Base-by-base conservation (phyloP, 1,140 invertebrate species). In the Centruroides sculpturatus region DNA sequence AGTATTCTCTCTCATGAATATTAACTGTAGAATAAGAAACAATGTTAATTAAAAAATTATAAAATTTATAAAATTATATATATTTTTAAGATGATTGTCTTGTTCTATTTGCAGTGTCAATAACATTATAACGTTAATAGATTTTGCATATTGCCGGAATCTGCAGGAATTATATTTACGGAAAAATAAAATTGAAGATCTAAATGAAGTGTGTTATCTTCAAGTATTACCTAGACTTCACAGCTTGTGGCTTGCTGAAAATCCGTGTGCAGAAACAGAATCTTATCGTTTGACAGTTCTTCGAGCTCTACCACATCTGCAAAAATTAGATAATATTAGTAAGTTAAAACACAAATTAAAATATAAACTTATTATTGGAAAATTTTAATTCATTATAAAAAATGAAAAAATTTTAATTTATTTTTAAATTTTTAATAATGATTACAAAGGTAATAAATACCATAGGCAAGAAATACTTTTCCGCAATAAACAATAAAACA, bases 101-200 rank as follows among this genome's bases (percentile, higher is more conserved):
- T 41, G 41, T 41, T 41, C 5, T 41, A 6, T 41, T 83, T 84
- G 60, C 79, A 95, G 92, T 77, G 87, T 95, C 53, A 97, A 97
- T 74, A 88, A 89, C 69, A 93, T 97, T 57, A 79, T 79, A 49
- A 84, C 83, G 13, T 75, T 97, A 63, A 79, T 79, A 49, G 87
- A 92, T 72, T 93, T 96, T 74, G 83, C 89, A 72, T 81, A 83
- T 66, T 96, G 92, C 74, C 77, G 75, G 60, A 85, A 88, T 68
- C 78, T 97, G 12, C 84, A 89, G 70, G 92, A 96, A 77, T 75
- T 97, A 59, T 96, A 94, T 77, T 83, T 96, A 61, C 78, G 93
- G 60, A 92, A 92, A 75, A 96, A 96, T 76, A 85, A 89, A 69
- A 93, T 97, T 62, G 72, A 80, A 55, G 83, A 92, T 72, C 76